Evolutionary conservation across 2,888 invertebrate species (phyloP).

Genomic region (Elegia similella): DNA sequence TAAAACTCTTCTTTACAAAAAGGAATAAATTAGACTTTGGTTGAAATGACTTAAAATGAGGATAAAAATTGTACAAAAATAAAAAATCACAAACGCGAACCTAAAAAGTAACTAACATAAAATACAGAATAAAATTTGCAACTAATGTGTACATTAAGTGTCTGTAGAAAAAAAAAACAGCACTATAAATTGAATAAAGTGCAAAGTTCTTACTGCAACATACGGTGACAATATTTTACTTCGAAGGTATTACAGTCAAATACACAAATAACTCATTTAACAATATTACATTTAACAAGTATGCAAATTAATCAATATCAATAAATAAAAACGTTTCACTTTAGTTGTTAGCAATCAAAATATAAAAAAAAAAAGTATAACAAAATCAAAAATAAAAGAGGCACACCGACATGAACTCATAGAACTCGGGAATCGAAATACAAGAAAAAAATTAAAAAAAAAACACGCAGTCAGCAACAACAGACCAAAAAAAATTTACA

Average conservation of each 20-base stretch:
- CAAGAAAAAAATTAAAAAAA: too few relatives aligned
- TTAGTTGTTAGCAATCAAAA: neutral
- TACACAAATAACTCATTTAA: too few relatives aligned
- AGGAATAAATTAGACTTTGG: neutral
- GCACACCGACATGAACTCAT: constrained; percentile 21
- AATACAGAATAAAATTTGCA: neutral
- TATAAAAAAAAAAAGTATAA: neutral
- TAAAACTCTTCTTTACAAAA: constrained; percentile 1
- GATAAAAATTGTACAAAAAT: neutral
- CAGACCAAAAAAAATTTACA: too few relatives aligned
- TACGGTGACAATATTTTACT: neutral
- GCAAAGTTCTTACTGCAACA: neutral
- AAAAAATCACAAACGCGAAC: neutral
- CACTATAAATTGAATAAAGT: neutral
- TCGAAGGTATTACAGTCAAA: neutral
- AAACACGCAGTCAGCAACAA: too few relatives aligned
- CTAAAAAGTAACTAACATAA: neutral
- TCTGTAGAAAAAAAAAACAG: neutral
- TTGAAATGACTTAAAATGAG: neutral
- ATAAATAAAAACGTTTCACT: neutral
- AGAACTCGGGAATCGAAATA: too few relatives aligned
- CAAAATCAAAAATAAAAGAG: neutral
- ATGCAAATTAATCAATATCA: neutral
- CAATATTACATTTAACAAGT: too few relatives aligned
- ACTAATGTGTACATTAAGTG: neutral